phyloP scores from a whole-genome alignment of 1,140 invertebrate species.

The Cydia amplana region DNA sequence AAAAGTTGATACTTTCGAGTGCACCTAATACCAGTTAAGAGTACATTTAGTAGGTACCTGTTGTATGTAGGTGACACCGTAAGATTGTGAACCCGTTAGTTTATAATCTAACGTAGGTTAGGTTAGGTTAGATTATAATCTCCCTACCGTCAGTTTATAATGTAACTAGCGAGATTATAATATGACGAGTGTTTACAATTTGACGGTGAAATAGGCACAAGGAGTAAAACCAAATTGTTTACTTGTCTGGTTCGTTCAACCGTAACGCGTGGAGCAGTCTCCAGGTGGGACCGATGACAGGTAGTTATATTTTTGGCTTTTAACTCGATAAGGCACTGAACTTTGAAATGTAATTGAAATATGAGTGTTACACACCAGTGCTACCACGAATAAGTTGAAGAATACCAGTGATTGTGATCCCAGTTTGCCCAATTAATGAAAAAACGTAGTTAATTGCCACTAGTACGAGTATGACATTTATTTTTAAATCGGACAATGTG shows the following conservation, averaged over 20 bases:
- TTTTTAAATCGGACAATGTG: too few relatives aligned
- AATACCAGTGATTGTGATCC: background rate
- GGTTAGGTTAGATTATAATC: too few relatives aligned
- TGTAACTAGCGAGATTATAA: too few relatives aligned
- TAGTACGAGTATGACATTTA: background rate
- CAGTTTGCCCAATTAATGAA: background rate
- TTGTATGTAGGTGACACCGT: too few relatives aligned
- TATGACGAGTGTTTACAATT: too few relatives aligned
- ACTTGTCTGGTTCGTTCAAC: conserved; percentile 20
- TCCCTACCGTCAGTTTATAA: too few relatives aligned
- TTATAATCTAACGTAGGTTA: too few relatives aligned
- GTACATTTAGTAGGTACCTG: too few relatives aligned
- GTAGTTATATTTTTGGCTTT: conserved; percentile 28
- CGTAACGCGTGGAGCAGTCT: background rate
- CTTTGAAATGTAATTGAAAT: conserved; percentile 8
- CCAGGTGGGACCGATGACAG: conserved; percentile 16
- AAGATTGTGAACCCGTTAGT: too few relatives aligned
- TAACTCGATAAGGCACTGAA: conserved; percentile 1
- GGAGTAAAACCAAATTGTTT: background rate
- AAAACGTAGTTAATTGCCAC: background rate
- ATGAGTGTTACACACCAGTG: background rate
- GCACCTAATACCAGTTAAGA: too few relatives aligned
- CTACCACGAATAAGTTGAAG: background rate
- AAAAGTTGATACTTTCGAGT: too few relatives aligned
- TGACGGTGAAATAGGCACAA: too few relatives aligned